Evolutionary conservation across 2,797 vertebrate species (phyloP), one percentile per base, ranked within the genome.

Genomic region (Mormyrus proboscirostris): DNA sequence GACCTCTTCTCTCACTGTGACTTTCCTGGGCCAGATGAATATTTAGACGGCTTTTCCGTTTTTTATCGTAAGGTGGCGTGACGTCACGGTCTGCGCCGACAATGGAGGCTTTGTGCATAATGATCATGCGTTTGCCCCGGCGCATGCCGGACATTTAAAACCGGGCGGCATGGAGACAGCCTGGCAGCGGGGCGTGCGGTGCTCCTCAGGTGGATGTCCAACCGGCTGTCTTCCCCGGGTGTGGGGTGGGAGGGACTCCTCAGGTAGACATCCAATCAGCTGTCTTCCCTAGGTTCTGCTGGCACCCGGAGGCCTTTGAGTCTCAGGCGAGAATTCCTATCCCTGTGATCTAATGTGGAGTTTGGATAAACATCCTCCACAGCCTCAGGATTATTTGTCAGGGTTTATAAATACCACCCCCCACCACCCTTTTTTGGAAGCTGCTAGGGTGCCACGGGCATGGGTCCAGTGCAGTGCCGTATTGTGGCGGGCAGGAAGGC

Each of bases 1-100:
- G 91, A 92, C 94, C 92, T 91, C 89, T 93, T 91, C 93, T 90
- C 92, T 88, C 10, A 85, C 91, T 93, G 93, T 93, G 93, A 94
- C 94, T 94, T 92, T 91, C 92, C 92, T 89, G 76, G 62, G 90
- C 94, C 93, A 92, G 93, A 93, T 91, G 93, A 94, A 89, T 76
- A 82, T 83, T 41, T 49, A 59, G 22, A 41, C 16, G 41, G 85
- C 19, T 88, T 82, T 93, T 93, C 83, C 92, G 92, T 91, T 89
- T 96, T 96, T 96, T 94, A 96, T 95, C 94, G 92, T 90, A 93
- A 93, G 91, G 91, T 88, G 47, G 91, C 73, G 92, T 94, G 94
- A 95, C 95, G 94, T 95, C 94, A 94, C 92, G 93, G 93, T 44
- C 79, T 53, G 65, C 89, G 85, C 55, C 89, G 91, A 96, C 95